Percentiles rank a stretch among this genome's conserved stretches.
Evolutionary conservation across 30 jellyfish, hydroid and myxozoan genomes (phyloP).

Genomic region (Morbakka virulenta): DNA sequence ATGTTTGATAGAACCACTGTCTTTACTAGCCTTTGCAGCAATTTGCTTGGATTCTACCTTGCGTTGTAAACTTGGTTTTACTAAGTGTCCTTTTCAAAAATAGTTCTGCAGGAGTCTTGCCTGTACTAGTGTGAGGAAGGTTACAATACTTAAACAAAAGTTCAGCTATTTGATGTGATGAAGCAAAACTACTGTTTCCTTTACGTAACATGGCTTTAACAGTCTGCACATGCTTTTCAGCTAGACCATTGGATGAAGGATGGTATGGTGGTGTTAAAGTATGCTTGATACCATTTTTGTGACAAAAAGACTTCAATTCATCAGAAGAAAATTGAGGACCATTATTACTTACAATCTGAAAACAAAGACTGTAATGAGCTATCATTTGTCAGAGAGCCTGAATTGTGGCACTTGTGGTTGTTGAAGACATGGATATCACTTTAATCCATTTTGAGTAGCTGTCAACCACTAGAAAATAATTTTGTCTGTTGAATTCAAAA

Average conservation of each 20-base stretch:
- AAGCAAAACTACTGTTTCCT: not conserved
- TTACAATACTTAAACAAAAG: constrained; percentile 2
- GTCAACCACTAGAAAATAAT: constrained; percentile 41
- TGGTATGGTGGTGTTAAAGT: constrained; percentile 36
- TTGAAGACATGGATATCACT: not conserved
- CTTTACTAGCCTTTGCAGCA: not conserved
- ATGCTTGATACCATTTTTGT: constrained; percentile 25
- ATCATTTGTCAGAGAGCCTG: not conserved
- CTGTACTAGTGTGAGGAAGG: constrained; percentile 16
- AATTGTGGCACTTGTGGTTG: not conserved
- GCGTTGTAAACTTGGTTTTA: not conserved
- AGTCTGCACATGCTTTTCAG: constrained; percentile 63
- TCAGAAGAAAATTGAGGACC: constrained; percentile 43
- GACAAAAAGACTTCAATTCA: constrained; percentile 11
- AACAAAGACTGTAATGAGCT: constrained; percentile 2
- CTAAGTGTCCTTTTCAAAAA: constrained; percentile 14
- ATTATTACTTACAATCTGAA: too few species aligned
- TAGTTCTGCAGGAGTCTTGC: constrained; percentile 36
- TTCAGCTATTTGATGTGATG: not conserved
- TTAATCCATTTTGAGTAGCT: constrained; percentile 11
- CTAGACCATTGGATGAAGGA: constrained; percentile 69
- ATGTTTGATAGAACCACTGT: not conserved
- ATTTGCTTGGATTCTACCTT: not conserved
- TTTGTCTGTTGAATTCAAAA: constrained; percentile 26
- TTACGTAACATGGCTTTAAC: constrained; percentile 58